Base-by-base conservation (phyloP, 2,888 invertebrate genomes). In the Parnassius mnemosyne region DNA sequence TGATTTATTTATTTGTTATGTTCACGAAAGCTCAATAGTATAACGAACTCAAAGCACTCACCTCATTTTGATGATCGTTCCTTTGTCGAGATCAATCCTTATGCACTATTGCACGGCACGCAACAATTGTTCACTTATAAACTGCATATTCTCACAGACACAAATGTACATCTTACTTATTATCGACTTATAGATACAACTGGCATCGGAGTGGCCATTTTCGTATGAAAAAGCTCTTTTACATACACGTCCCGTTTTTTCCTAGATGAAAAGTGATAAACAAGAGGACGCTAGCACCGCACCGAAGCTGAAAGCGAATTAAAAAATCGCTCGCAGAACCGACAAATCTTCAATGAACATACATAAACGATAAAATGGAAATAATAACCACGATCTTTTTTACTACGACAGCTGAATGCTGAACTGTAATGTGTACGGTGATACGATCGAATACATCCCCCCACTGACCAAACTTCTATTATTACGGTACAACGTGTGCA, bases 51-150 rank as follows among this genome's bases (percentile, higher is more conserved):
- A 49, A 65, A 58, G 51, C 70, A 87, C 91, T 70, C 86, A 90
- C 90, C 90, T 91, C 90, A 91, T 91, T 87, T 89, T 89, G 86
- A 81, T 72, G 82, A 78, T 81, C 70, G 79, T 81, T 87, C 87
- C 87, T 88, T 87, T 88, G 87, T 89, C 79, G 86, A 79, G 84
- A 84, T 79, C 83, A 89, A 89, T 89, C 89, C 89, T 76, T 72
- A 81, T 81, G 83, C 88, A 87, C 88, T 86, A 88, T 81, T 87
- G 86, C 89, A 90, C 85, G 80, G 77, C 87, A 88, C 89, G 79
- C 79, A 85, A 85, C 84, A 87, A 87, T 83, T 86, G 87, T 89
- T 89, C 89, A 90, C 89, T 85, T 84, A 85, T 69, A 85, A 87
- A 86, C 81, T 83, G 83, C 89, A 89, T 87, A 78, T 84, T 89